Evolutionary conservation across 2,888 invertebrate genomes (phyloP).

Genomic region (Lithosia quadra): DNA sequence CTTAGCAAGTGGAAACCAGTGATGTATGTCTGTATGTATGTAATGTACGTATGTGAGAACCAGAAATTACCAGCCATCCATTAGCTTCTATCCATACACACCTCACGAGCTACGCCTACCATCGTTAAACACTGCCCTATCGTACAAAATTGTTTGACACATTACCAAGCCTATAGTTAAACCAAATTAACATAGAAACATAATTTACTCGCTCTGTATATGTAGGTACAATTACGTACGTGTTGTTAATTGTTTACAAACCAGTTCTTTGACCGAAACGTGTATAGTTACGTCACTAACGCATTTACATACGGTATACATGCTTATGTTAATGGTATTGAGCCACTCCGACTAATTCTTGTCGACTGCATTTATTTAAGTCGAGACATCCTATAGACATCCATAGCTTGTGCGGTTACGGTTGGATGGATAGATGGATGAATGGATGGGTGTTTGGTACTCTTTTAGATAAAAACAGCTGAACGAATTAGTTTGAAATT

Average conservation of each 20-base stretch:
- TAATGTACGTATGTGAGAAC: background rate
- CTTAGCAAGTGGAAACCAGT: no score
- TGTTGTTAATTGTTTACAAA: conserved; percentile 54
- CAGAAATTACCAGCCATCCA: background rate
- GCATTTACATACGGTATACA: conserved; percentile 49
- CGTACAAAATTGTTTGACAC: conserved; percentile 2
- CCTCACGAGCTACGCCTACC: background rate
- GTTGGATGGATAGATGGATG: no score
- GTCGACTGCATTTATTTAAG: conserved; percentile 12
- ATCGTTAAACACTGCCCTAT: background rate
- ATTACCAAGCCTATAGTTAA: conserved; percentile 11
- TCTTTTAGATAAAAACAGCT: background rate
- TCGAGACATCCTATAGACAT: background rate
- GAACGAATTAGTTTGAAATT: background rate
- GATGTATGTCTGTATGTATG: no score
- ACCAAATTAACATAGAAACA: conserved; percentile 15
- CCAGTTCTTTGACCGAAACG: conserved; percentile 58
- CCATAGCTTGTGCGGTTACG: background rate
- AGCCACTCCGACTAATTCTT: conserved; percentile 25
- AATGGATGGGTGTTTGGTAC: background rate
- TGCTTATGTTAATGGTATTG: conserved; percentile 43
- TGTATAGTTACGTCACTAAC: conserved; percentile 55
- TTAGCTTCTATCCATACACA: background rate
- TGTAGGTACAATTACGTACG: background rate
- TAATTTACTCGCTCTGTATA: conserved; percentile 14